Base-by-base conservation (phyloP, 1,140 invertebrate species). In the Eupristina koningsbergeri region DNA sequence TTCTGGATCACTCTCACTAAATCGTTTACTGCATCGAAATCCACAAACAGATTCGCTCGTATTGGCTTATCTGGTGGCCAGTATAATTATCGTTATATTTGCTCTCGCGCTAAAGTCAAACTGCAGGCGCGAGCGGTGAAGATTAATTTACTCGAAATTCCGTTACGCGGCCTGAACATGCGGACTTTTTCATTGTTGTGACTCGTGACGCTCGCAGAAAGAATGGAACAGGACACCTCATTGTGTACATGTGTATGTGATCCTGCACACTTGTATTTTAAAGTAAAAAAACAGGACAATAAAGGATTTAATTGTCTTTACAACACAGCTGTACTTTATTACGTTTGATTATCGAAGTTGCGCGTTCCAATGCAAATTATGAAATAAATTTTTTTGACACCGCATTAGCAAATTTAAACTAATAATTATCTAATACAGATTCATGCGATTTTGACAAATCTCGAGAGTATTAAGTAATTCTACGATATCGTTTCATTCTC, bases 131-230 rank as follows among this genome's bases (percentile, higher is more conserved):
- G 31, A 29, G n/a, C 39, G 50, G 34, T 34, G 29, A 75, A 76
- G 73, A 83, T 83, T 83, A 83, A 83, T 83, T 83, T 77, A 31
- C 81, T 83, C 47, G 74, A 83, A 77, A 83, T 83, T 77, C 74
- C 74, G 81, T 64, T 83, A 81, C 80, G 69, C 80, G 80, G 26
- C 45, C n/a, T n/a, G 69, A 81, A 31, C 69, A 31, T 50, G 67
- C 67, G 29, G 74, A 29, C 61, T 83, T 77, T 83, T 83, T 76
- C 74, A 83, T 77, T 83, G 73, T 83, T 63, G 74, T 83, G 74
- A 83, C 74, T 74, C 61, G 34, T 1, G 69, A 50, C 47, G n/a
- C n/a, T n/a, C n/a, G n/a, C n/a, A 41, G 47, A 71, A 39, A 53
- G n/a, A 41, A 47, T 50, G n/a, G 47, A 73, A 34, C 50, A 36